Percentiles rank a stretch among this genome's conserved stretches.
These are phyloP conservation scores for Micropoecilia bifurca DNA, from an alignment of 2,797 vertebrate genomes.

Conservation along the genomic window DNA sequence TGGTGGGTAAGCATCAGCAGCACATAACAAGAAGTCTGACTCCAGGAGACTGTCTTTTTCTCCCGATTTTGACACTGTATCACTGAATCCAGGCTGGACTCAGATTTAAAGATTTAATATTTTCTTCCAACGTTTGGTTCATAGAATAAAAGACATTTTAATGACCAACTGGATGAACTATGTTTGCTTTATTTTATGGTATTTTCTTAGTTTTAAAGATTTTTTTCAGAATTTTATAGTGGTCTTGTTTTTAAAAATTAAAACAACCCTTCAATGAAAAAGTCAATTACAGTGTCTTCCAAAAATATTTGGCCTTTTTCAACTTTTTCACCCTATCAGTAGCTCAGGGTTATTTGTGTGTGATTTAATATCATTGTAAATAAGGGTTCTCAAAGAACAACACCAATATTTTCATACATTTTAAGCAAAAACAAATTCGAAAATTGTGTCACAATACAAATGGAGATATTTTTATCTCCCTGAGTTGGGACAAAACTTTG, in stretches of 20 bases:
- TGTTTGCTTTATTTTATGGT: background rate
- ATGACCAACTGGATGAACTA: background rate
- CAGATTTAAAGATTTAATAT: constrained; percentile 12
- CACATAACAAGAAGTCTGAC: constrained; percentile 38
- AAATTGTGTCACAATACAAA: background rate
- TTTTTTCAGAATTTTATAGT: background rate
- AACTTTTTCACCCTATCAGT: background rate
- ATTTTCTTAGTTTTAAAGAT: background rate
- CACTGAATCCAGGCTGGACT: constrained; percentile 19
- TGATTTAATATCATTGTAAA: background rate
- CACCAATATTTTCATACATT: background rate
- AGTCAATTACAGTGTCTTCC: background rate
- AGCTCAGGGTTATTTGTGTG: background rate
- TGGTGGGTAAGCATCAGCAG: constrained; percentile 58
- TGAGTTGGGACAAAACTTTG: background rate
- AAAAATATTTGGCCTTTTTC: background rate
- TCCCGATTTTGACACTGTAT: constrained; percentile 36
- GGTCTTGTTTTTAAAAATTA: background rate
- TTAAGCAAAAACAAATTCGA: background rate
- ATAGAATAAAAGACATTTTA: background rate
- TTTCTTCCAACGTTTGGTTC: constrained; percentile 8
- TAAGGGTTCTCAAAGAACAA: background rate
- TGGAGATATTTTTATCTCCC: background rate
- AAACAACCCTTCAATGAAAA: background rate
- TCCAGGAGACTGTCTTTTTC: constrained; percentile 32